Conservation (phyloP, 2,113 vertebrate species). For the Otus sunia region DNA sequence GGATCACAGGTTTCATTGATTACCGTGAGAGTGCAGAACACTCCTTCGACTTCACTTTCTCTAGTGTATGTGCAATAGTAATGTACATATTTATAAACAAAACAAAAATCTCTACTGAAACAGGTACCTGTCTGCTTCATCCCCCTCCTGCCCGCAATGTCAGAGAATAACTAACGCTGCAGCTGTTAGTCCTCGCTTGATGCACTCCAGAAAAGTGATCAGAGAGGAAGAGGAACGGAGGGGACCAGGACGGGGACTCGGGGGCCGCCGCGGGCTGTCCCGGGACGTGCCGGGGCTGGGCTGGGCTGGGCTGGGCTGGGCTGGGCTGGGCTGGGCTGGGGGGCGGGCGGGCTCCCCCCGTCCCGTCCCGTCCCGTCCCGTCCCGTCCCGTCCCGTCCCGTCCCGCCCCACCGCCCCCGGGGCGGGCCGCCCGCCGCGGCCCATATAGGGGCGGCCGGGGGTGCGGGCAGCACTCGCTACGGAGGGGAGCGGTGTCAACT, state of each 20-base stretch:
- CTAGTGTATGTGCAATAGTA: fast-evolving
- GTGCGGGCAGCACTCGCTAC: fast-evolving
- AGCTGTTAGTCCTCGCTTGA: fast-evolving
- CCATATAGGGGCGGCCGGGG: neutral
- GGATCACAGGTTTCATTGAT: neutral
- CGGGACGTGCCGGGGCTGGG: no score
- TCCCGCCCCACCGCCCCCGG: neutral
- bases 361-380: neutral
- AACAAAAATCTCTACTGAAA: neutral
- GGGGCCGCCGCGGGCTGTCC: fast-evolving
- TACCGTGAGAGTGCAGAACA: fast-evolving
- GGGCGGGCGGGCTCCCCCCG: no score
- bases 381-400: neutral
- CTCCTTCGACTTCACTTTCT: neutral
- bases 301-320: no score
- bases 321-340: no score
- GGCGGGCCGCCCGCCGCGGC: neutral
- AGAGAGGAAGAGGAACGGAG: fast-evolving
- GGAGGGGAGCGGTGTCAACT: fast-evolving
- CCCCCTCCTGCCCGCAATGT: fast-evolving
- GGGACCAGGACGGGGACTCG: fast-evolving
- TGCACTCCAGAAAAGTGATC: fast-evolving
- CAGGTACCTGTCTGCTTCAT: neutral
- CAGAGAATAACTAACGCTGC: fast-evolving
- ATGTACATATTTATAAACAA: neutral